A percentile compares a stretch with the other conserved stretches of the same genome.
Evolutionary conservation across 2,113 vertebrate genomes (phyloP).

Genomic region (Pycnonotus jocosus): DNA sequence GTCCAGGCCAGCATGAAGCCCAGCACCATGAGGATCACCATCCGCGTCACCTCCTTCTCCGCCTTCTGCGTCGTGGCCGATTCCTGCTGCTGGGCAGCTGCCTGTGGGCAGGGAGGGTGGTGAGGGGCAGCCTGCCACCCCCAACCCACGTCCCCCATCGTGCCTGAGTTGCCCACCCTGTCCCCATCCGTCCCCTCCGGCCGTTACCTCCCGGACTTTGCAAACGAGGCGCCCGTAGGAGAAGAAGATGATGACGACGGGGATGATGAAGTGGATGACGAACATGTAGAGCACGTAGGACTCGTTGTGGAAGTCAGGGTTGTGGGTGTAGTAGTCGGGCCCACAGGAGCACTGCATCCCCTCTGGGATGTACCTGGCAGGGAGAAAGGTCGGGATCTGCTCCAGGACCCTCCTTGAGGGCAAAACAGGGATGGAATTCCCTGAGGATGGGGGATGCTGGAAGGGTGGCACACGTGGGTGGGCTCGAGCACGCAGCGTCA

Average conservation of each 20-base stretch:
- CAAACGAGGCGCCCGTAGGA: conserved; percentile 76
- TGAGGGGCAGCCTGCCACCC: background rate
- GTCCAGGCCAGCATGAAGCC: conserved; percentile 76
- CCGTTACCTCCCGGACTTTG: conserved; percentile 77
- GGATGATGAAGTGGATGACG: conserved; percentile 65
- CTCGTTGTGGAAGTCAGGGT: conserved; percentile 75
- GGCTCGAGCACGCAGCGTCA: accelerated
- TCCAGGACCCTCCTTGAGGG: background rate
- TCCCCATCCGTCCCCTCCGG: accelerated
- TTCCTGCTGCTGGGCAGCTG: conserved; percentile 78
- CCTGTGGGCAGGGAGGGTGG: background rate
- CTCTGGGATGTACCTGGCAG: conserved; percentile 74
- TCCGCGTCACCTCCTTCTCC: conserved; percentile 77
- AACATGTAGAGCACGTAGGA: conserved; percentile 80
- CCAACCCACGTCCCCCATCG: accelerated
- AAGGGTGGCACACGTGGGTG: accelerated
- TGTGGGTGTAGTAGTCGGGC: conserved; percentile 78
- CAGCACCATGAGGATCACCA: conserved; percentile 79
- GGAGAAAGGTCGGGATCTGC: background rate
- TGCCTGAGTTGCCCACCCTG: accelerated
- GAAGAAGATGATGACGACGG: conserved; percentile 74
- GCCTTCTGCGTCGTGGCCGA: conserved; percentile 79
- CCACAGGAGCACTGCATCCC: conserved; percentile 79
- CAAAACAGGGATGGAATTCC: background rate
- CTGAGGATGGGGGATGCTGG: background rate